phyloP scores from a whole-genome alignment of 2,113 vertebrate species.

The Platycercus adscitus region DNA sequence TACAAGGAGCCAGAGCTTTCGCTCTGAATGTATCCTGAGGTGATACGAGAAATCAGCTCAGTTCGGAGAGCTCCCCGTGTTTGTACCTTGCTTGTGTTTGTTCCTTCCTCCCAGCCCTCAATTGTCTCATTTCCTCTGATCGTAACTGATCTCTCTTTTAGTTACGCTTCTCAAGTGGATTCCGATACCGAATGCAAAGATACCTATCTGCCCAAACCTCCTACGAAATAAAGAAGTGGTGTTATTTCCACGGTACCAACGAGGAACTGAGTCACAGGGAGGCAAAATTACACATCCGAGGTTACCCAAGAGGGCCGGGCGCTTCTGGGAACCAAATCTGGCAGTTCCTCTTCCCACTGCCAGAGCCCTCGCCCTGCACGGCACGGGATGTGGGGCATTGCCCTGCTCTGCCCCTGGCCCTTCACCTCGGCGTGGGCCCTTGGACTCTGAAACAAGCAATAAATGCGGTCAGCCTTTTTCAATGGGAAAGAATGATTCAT shows the following conservation, averaged over 20 bases:
- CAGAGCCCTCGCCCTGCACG: neutral
- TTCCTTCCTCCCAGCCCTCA: neutral
- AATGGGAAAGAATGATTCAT: neutral
- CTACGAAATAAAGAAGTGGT: neutral
- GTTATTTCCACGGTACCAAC: neutral
- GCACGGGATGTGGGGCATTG: neutral
- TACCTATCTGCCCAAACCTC: conserved; percentile 2
- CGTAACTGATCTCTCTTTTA: neutral
- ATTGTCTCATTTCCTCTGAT: neutral
- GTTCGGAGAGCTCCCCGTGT: neutral
- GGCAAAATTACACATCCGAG: conserved; percentile 31
- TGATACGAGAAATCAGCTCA: neutral
- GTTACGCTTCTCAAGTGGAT: neutral
- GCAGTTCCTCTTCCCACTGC: neutral
- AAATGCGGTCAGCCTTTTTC: neutral
- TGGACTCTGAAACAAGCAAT: neutral
- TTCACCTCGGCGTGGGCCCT: neutral
- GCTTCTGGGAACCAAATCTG: neutral
- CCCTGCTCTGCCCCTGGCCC: neutral
- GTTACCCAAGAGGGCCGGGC: neutral
- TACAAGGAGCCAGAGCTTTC: neutral
- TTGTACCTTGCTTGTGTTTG: accelerated
- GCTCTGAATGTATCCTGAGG: neutral
- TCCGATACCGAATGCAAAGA: neutral
- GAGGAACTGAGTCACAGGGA: conserved; percentile 57